Base-by-base conservation (phyloP, 1,140 invertebrate species). In the Oedothorax gibbosus region DNA sequence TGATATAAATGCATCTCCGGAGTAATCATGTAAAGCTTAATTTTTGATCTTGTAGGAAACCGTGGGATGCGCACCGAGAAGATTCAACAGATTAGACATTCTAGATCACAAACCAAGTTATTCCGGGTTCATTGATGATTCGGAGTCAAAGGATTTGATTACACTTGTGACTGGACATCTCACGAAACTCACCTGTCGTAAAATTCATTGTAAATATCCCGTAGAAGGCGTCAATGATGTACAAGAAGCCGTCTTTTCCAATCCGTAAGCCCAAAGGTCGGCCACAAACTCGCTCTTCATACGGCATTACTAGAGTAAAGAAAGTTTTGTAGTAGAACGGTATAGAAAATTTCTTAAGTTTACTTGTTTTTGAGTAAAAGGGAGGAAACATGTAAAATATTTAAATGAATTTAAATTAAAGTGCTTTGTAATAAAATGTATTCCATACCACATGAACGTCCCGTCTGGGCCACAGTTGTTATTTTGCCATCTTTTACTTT, bases 221-320 rank as follows among this genome's bases (percentile, higher is more conserved):
- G 88, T 94, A 92, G 89, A 96, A 97, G 9, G 94, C 91, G 91
- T 98, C 96, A 71, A 91, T 91, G 15, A 94, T 94, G 91, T 94
- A 93, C 14, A 97, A 88, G 64, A 91, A 91, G 15, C 94, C 95
- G 86, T 93, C 92, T 51, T 92, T 92, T 54, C 78, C 73, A 89
- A 96, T 94, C 73, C 91, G 89, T 85, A 98, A 90, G 51, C 96
- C 96, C 2, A 97, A 90, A 7, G 95, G 94, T 86, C 96, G 92
- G 7, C 96, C 96, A 92, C 96, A 97, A 87, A 93, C 92, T 14
- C 92, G 88, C 71, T 85, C 81, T 68, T 87, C 82, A 50, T 85
- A 62, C 7, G 79, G 88, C 94, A 94, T 89, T 95, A 92, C 89
- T 86, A n/a, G 35, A 76, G 62, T 6, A 72, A 15, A 57, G 50